Base-by-base conservation (phyloP, 2,888 invertebrate species). In the Blera fallax region DNA sequence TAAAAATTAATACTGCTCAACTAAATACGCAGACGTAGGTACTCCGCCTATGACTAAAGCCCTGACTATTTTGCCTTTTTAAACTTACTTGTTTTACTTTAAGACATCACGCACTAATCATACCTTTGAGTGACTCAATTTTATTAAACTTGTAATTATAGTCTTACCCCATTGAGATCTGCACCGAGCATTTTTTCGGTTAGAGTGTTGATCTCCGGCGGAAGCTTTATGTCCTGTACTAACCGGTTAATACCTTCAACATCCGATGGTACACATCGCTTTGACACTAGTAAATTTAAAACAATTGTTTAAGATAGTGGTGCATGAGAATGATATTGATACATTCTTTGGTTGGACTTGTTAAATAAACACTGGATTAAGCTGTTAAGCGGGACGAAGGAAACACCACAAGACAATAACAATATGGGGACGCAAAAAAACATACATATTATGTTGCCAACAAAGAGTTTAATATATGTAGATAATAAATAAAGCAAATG, bases 121-220 rank as follows among this genome's bases (percentile, higher is more conserved):
- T 2, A 24, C 24, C 24, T 24, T 3, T 3, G 2, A 24, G 2
- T 4, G 4, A 24, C 4, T 24, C 2, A 24, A 24, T 4, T 24
- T 24, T 4, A 24, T 24, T 24, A 16, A 37, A 10, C 32, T 62
- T 32, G 43, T 24, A 70, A 29, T 10, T n/a, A 6, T 16, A 60
- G 40, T 77, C 88, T 88, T 88, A 90, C 91, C 90, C 89, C 87
- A 87, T 90, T 87, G 16, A 89, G 78, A 87, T 88, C 78, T 5
- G 87, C 76, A 64, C 67, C 69, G 54, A 73, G 58, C 77, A 87
- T 77, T 78, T 64, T 88, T 52, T 87, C 56, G 54, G 87, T 58
- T 32, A 85, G 40, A 60, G 83, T 64, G 21, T 87, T 65, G 11
- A 87, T 67, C 34, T 60, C 67, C 58, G 79, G 65, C 29, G 69